phyloP scores from a whole-genome alignment of 2,113 vertebrate species.

The Isichthys henryi region DNA sequence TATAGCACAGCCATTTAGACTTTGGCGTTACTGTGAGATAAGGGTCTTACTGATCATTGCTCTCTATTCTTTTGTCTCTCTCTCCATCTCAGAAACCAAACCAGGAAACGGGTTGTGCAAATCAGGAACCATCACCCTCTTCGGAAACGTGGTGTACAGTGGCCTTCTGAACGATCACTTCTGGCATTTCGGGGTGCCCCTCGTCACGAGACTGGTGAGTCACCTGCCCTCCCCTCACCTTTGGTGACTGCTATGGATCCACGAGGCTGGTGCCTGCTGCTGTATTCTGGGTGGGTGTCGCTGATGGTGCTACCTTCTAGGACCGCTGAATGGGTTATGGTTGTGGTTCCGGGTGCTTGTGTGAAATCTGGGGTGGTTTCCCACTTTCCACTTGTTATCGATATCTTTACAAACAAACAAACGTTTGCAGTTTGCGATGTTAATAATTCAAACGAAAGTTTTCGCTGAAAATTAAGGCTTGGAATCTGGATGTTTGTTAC shows the following conservation, averaged over 20 bases:
- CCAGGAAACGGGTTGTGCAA: conserved; percentile 60
- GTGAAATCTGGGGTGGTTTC: neutral
- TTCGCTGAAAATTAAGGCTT: conserved; percentile 29
- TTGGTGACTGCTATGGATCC: neutral
- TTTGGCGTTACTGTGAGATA: neutral
- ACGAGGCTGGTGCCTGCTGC: neutral
- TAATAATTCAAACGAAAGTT: neutral
- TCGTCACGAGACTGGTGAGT: conserved; percentile 64
- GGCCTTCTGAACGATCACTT: conserved; percentile 59
- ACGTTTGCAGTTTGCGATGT: neutral
- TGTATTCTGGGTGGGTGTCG: neutral
- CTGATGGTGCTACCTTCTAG: neutral
- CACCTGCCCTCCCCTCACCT: neutral
- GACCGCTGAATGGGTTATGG: too few relatives aligned
- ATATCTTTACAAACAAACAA: neutral
- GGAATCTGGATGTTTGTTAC: conserved; percentile 31
- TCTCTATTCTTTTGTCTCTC: neutral
- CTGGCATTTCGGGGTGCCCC: conserved; percentile 60
- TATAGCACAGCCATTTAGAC: neutral
- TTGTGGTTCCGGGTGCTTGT: neutral
- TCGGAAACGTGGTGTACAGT: conserved; percentile 61
- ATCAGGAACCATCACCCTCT: conserved; percentile 58
- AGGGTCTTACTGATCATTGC: neutral
- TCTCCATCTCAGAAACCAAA: conserved; percentile 49
- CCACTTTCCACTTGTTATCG: neutral